A percentile compares a stretch with the other conserved stretches of the same genome.
Conservation (phyloP, 2,113 vertebrate species). For the Carassius gibelio region DNA sequence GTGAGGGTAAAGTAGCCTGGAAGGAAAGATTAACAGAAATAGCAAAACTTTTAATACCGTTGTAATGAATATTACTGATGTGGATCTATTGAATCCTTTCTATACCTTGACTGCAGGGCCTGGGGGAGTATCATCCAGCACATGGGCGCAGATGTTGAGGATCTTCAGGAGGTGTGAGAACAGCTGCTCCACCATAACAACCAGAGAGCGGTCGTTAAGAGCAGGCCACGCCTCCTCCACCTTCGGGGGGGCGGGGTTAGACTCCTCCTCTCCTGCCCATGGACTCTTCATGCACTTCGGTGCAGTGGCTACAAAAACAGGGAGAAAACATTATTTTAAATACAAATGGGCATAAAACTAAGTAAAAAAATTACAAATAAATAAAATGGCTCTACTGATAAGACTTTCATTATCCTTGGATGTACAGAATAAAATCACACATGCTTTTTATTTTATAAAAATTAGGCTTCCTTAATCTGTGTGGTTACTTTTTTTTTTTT, state of each 20-base stretch:
- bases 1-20: constrained; percentile 91
- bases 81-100: not conserved
- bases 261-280: constrained; percentile 87
- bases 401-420: not conserved
- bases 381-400: too few relatives aligned
- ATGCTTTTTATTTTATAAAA: not conserved
- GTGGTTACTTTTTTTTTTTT: not conserved
- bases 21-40: constrained; percentile 36
- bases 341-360: not conserved
- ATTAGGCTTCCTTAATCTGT: not conserved
- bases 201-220: constrained; percentile 84
- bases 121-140: constrained; percentile 90
- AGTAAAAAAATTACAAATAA: not conserved
- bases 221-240: constrained; percentile 92
- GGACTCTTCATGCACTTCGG: constrained; percentile 90
- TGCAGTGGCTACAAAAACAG: constrained; percentile 81
- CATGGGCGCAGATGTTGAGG: constrained; percentile 95
- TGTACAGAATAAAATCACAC: not conserved
- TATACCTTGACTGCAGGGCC: constrained; percentile 89
- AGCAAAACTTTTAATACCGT: not conserved
- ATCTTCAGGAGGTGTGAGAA: constrained; percentile 93
- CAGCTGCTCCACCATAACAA: constrained; percentile 90
- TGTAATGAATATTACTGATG: not conserved
- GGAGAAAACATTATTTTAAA: not conserved
- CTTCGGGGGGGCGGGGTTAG: constrained; percentile 72